Conservation (phyloP, 2,888 invertebrate species). For the Eutolmus rufibarbis region DNA sequence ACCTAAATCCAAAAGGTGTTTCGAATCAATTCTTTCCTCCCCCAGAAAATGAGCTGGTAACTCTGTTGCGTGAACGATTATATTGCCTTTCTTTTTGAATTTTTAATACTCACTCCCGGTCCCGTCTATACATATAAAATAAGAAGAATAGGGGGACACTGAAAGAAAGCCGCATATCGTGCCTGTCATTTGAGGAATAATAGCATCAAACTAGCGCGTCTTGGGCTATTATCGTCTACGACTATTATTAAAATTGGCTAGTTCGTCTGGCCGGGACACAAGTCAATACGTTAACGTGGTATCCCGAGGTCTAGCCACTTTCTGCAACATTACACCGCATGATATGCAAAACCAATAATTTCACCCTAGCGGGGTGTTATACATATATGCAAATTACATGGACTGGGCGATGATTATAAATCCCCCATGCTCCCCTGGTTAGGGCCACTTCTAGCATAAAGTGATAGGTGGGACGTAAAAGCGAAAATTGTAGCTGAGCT, state of each 20-base stretch:
- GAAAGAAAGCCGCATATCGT: not conserved
- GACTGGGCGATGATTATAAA: constrained; percentile 24
- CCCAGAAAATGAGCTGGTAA: not conserved
- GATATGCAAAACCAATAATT: constrained; percentile 47
- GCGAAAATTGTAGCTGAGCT: not conserved
- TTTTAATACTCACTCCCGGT: not conserved
- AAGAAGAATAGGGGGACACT: not conserved
- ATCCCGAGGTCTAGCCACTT: constrained; percentile 3
- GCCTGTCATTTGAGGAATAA: not conserved
- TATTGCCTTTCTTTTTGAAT: not conserved
- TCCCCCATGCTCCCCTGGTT: not conserved
- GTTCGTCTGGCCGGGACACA: not conserved
- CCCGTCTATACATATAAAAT: not conserved
- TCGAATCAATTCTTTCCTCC: not conserved
- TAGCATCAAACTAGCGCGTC: not conserved
- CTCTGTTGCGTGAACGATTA: not conserved
- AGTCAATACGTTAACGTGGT: not conserved
- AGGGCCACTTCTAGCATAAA: not conserved
- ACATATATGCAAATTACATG: constrained; percentile 44
- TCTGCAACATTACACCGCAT: constrained; percentile 41
- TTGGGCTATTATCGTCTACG: not conserved
- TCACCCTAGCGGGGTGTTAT: constrained; percentile 36
- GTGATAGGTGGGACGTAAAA: not conserved
- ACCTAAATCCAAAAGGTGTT: not conserved
- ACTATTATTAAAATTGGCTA: not conserved